Base-by-base conservation (phyloP, 1,140 invertebrate genomes). In the Marisa cornuarietis region DNA sequence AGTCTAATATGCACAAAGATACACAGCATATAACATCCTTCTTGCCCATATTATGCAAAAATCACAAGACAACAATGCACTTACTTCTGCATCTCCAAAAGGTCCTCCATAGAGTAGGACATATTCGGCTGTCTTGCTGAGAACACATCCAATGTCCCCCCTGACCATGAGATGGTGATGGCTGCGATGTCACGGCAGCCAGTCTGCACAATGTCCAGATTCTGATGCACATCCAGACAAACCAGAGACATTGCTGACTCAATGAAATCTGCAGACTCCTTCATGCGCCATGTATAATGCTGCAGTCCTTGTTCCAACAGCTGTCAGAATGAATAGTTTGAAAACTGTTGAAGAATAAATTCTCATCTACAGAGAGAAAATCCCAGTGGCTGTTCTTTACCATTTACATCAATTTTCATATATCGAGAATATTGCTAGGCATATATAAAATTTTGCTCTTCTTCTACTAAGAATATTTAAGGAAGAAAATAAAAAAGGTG, bases 191-290 rank as follows among this genome's bases (percentile, higher is more conserved):
- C 87, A n/a, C 85, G 83, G 83, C 87, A 89, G 79, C 90, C 89
- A 24, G 87, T 88, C 83, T 91, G 90, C 51, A 91, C 88, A 68
- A 88, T 84, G 80, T 91, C 89, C 63, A 91, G 85, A 74, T 89
- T 90, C 81, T 88, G 87, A 78, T 89, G 86, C 16, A 90, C 85
- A 76, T 91, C 90, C 14, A 89, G 63, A 78, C 89, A 90, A 6
- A 91, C 88, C 7, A 91, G 79, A 5, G 89, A 84, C 85, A 89
- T 88, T 52, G 90, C 90, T 63, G 84, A 84, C 78, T 91, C 90
- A 26, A 91, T 90, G 76, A 90, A 91, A 80, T 91, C 90, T 61
- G 84, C 85, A 49, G 88, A 88, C 78, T 91, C 90, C 73, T 89
- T 88, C 84, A 88, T 91, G 79, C 87, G 90, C 90, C 90, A 91